Evolutionary conservation across 2,797 vertebrate genomes (phyloP), one percentile per base, ranked within the genome.

Genomic region (Pangasius djambal): DNA sequence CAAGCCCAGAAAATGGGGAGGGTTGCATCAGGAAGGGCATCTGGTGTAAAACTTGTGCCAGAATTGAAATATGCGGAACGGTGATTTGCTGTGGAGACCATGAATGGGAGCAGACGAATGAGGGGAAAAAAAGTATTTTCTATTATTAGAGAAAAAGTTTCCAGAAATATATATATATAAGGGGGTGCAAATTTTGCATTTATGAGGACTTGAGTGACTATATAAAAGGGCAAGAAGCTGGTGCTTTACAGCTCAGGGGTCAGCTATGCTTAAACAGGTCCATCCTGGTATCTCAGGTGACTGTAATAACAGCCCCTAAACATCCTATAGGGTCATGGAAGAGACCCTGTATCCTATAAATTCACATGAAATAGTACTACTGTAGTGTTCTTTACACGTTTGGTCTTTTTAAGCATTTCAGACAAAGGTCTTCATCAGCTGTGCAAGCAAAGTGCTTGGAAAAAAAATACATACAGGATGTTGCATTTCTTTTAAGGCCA

Each of bases 221-320:
- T 65, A 50, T 52, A 48, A 57, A 48, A 69, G 77, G 15, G 25
- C 40, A 34, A 48, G 25, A 78, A 83, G 59, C 83, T 83, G 72
- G 70, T 78, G 88, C 52, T 48, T 52, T 69, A 72, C 61, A 72
- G 72, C 87, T 87, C 86, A 69, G 61, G 72, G 79, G 72, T 89
- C 70, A 87, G 72, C 50, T 85, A 77, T 85, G 79, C 67, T 55
- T 55, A 70, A 85, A 85, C 18, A 55, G 34, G 20, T 55, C 50
- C 67, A 72, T 70, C 44, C 13, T 52, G 44, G 83, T 69, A 69
- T 69, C 44, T 85, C 83, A 85, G 83, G 83, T 85, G 48, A 70
- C 55, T 44, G 67, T 86, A 40, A 28, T 20, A 55, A 31, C 37
- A 75, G 44, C 12, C 13, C 31, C n/a, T 28, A 59, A 85, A 7